Evolutionary conservation across 2,797 vertebrate genomes (phyloP), one percentile per base, ranked within the genome.

Genomic region (Urocyon cinereoargenteus): DNA sequence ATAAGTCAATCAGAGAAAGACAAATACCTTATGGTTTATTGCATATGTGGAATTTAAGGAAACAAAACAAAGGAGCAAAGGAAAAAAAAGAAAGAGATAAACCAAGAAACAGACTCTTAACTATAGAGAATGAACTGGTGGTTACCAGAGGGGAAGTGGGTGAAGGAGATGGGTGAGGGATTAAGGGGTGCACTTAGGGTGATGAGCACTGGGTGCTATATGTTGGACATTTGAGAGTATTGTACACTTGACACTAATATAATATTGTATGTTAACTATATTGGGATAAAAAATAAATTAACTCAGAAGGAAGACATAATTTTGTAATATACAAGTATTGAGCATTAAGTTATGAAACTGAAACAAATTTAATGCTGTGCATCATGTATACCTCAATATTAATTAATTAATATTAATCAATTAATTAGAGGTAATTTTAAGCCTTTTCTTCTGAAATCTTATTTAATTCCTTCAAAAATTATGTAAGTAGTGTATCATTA

Each of bases 391-490:
- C 15, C n/a, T 62, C 40, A 91, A 73, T 51, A 82, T 26, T 82
- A 59, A 57, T 36, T 49, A 66, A 64, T 79, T 26, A 49, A 57
- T 15, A 57, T 53, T 53, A 12, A 53, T 34, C 5, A 26, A 51
- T 34, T 51, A 64, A 61, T 34, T 77, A 40, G 16, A 68, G 31
- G 21, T 3, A 72, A 40, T 83, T 95, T 70, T 83, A 14, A 72
- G 16, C 36, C 83, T 62, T 68, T 83, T 87, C 8, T 73, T 92
- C 70, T 12, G 26, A 94, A 88, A 62, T 77, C 16, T 81, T 62
- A 49, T 72, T 93, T 91, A 97, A 62, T 34, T 90, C 18, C 28
- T 83, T 81, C 68, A 85, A 66, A 97, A 93, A 40, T 66, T 82
- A 0, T 28, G 66, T 83, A 61, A 94, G 4, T 75, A 68, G 15